Evolutionary conservation across 1,140 invertebrate species (phyloP).

Genomic region (Piezodorus guildinii): DNA sequence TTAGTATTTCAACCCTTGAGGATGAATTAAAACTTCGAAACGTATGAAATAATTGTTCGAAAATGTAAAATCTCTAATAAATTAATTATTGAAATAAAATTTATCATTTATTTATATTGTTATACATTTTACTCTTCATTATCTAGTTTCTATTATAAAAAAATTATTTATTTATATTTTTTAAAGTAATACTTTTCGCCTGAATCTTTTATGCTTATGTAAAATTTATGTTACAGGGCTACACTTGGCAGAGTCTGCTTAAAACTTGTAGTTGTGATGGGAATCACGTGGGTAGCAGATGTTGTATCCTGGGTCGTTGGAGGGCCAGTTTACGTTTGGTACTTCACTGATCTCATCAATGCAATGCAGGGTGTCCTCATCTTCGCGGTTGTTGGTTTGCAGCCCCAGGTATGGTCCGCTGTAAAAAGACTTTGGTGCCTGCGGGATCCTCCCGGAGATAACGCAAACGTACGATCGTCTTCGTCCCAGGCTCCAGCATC

Average conservation of each 20-base stretch:
- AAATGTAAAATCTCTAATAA: no score
- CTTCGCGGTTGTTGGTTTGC: slow-evolving; percentile 76
- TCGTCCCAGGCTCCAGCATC: slow-evolving; percentile 65
- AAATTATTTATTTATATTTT: no score
- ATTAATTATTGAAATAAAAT: no score
- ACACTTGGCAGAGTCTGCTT: slow-evolving; percentile 65
- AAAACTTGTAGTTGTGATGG: slow-evolving; percentile 76
- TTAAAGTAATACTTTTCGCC: no score
- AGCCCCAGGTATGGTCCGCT: slow-evolving; percentile 59
- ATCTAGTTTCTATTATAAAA: no score
- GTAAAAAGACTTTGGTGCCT: slow-evolving; percentile 51
- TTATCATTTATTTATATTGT: no score
- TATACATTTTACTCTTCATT: no score
- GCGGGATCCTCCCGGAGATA: slow-evolving; percentile 34
- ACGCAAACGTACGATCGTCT: slow-evolving; percentile 44
- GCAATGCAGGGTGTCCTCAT: slow-evolving; percentile 78
- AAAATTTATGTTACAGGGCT: slow-evolving; percentile 42
- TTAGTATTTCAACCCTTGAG: no score
- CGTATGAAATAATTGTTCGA: no score
- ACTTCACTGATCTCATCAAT: slow-evolving; percentile 56
- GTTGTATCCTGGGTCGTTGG: slow-evolving; percentile 61
- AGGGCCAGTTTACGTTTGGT: slow-evolving; percentile 61
- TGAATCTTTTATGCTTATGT: no score
- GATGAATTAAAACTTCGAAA: no score
- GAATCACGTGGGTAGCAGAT: slow-evolving; percentile 72